phyloP scores from a whole-genome alignment of 2,797 vertebrate species.

The Tolypeutes matacus region DNA sequence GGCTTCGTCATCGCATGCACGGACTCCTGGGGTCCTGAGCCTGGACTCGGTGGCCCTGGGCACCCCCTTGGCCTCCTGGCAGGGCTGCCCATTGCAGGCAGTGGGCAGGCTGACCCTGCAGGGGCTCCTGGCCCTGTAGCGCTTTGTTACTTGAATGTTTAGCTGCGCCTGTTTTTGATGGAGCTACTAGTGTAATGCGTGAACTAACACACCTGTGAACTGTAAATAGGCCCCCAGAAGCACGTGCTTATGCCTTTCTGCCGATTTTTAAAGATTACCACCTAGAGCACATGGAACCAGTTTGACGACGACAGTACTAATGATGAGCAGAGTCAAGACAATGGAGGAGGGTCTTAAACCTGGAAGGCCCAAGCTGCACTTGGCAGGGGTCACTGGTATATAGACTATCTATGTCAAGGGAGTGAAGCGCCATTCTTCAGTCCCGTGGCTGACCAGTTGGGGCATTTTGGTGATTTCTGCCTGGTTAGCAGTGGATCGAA shows the following conservation, averaged over 20 bases:
- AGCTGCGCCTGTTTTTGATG: constrained; percentile 88
- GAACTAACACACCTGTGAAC: constrained; percentile 85
- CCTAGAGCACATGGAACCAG: constrained; percentile 54
- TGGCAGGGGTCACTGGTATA: constrained; percentile 27
- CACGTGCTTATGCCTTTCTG: constrained; percentile 76
- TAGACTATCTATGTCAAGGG: not conserved
- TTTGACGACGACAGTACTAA: not conserved
- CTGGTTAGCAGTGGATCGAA: constrained; percentile 41
- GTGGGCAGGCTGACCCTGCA: constrained; percentile 78
- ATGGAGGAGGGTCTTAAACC: constrained; percentile 22
- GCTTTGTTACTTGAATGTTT: constrained; percentile 89
- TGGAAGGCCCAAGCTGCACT: constrained; percentile 55
- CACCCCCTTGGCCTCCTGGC: constrained; percentile 40
- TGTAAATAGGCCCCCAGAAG: constrained; percentile 85
- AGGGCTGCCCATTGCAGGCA: constrained; percentile 85
- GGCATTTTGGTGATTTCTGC: constrained; percentile 45
- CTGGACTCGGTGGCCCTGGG: not conserved
- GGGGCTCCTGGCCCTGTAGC: constrained; percentile 64
- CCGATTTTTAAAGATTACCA: constrained; percentile 60
- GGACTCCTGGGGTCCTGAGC: constrained; percentile 73
- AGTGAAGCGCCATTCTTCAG: not conserved
- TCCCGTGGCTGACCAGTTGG: not conserved
- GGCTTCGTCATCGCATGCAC: constrained; percentile 86
- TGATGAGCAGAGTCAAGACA: constrained; percentile 9
- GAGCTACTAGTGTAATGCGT: constrained; percentile 87